Percentiles rank a stretch among this genome's conserved stretches.
Evolutionary conservation across 2,888 invertebrate genomes (phyloP).

Genomic region (Acleris holmiana): DNA sequence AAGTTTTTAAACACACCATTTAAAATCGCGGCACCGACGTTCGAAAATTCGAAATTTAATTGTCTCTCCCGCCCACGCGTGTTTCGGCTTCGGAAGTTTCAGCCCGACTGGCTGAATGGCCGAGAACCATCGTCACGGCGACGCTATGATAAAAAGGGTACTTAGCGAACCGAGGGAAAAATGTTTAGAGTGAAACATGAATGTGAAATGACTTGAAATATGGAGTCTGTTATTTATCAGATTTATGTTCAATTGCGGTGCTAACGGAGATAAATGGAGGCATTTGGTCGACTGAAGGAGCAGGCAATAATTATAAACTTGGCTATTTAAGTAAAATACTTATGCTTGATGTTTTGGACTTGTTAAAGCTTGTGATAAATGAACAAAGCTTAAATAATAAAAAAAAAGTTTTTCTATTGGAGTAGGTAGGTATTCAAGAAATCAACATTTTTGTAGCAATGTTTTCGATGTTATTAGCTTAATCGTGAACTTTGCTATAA

Average conservation of each 20-base stretch:
- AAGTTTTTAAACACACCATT: neutral
- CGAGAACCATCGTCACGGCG: constrained; percentile 15
- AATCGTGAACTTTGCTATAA: too few relatives aligned
- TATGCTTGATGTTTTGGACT: too few relatives aligned
- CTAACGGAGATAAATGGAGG: constrained; percentile 1
- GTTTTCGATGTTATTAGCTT: too few relatives aligned
- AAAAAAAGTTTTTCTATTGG: too few relatives aligned
- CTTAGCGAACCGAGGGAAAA: constrained; percentile 24
- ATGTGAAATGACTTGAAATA: constrained; percentile 27
- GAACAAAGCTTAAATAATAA: too few relatives aligned
- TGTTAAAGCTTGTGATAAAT: neutral
- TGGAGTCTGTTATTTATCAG: constrained; percentile 16
- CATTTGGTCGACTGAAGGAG: neutral
- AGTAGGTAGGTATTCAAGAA: too few relatives aligned
- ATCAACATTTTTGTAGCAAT: too few relatives aligned
- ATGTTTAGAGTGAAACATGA: constrained; percentile 20
- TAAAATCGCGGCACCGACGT: constrained; percentile 7
- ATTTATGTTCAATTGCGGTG: constrained; percentile 10
- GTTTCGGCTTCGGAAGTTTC: constrained; percentile 17
- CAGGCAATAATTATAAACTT: neutral
- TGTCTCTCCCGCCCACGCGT: constrained; percentile 10
- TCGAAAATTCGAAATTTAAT: constrained; percentile 19
- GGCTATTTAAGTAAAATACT: neutral
- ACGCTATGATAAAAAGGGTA: constrained; percentile 23
- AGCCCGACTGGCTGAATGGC: constrained; percentile 32